Evolutionary conservation across 2,888 invertebrate species (phyloP).

Genomic region (Cetonia aurata): DNA sequence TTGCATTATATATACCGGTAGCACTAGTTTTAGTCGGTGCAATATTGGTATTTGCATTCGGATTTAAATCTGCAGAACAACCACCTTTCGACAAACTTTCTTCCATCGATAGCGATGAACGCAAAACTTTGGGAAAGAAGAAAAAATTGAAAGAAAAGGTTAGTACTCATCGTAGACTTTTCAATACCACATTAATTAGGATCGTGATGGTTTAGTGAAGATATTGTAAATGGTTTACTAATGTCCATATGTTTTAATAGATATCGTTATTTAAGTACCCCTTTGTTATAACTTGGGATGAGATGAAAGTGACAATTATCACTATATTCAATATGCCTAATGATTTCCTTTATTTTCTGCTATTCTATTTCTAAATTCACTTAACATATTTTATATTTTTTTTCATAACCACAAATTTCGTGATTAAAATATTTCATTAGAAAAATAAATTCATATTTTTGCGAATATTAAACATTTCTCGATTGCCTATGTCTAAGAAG

Average conservation of each 20-base stretch:
- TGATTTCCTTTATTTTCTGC: too few species aligned
- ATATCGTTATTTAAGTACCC: not conserved
- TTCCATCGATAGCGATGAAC: conserved; percentile 71
- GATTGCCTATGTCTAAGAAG: too few species aligned
- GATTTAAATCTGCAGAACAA: conserved; percentile 84
- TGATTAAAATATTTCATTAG: not conserved
- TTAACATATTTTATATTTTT: too few species aligned
- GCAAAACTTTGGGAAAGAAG: conserved; percentile 77
- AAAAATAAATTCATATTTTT: conserved; percentile 2
- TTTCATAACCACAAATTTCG: too few species aligned
- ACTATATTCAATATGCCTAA: too few species aligned
- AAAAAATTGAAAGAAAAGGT: conserved; percentile 81
- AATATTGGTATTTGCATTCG: conserved; percentile 81
- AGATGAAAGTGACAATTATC: too few species aligned
- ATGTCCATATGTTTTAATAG: conserved; percentile 30
- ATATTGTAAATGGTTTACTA: not conserved
- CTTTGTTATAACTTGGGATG: conserved; percentile 15
- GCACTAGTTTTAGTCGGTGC: conserved; percentile 75
- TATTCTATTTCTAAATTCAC: too few species aligned
- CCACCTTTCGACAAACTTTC: conserved; percentile 83
- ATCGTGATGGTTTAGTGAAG: not conserved
- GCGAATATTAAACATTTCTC: not conserved
- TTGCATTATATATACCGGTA: conserved; percentile 71
- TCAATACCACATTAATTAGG: conserved; percentile 4
- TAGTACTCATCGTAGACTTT: conserved; percentile 44